Evolutionary conservation across 1,140 invertebrate species (phyloP).

Genomic region (Matsumurasca onukii): DNA sequence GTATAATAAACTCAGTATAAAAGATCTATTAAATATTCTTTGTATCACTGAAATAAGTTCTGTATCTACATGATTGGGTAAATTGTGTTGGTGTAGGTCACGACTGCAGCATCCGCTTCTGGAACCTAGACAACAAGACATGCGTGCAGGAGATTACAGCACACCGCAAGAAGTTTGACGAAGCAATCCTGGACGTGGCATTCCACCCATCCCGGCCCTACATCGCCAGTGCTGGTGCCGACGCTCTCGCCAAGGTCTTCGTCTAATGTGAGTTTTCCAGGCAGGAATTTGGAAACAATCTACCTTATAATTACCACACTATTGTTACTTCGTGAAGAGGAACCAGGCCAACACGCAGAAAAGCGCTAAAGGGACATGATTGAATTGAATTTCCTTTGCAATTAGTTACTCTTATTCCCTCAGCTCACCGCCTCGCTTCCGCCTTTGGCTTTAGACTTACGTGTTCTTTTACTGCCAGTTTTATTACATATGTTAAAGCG

Average conservation of each 20-base stretch:
- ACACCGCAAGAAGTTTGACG: slow-evolving; percentile 99
- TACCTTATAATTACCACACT: background rate
- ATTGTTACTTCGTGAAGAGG: background rate
- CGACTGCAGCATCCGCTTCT: slow-evolving; percentile 98
- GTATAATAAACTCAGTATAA: too few species aligned
- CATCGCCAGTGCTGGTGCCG: slow-evolving; percentile 97
- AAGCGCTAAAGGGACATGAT: background rate
- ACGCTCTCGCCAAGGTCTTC: slow-evolving; percentile 98
- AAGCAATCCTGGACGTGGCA: slow-evolving; percentile 98
- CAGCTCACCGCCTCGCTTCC: too few species aligned
- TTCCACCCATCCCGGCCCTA: slow-evolving; percentile 98
- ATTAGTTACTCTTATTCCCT: too few species aligned
- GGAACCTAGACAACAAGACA: slow-evolving; percentile 98
- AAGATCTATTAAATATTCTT: too few species aligned
- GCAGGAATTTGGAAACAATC: background rate
- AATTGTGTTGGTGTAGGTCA: too few species aligned
- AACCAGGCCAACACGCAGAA: background rate
- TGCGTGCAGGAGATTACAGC: slow-evolving; percentile 99
- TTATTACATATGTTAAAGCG: too few species aligned
- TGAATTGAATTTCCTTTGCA: background rate
- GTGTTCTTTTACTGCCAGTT: too few species aligned
- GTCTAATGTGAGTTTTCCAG: slow-evolving; percentile 44
- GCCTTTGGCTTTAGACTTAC: too few species aligned
- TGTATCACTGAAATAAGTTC: too few species aligned
- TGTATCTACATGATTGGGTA: too few species aligned